Evolutionary conservation across 2,888 invertebrate genomes (phyloP), one percentile per base, ranked within the genome.

Genomic region (Andricus quercusramuli): DNA sequence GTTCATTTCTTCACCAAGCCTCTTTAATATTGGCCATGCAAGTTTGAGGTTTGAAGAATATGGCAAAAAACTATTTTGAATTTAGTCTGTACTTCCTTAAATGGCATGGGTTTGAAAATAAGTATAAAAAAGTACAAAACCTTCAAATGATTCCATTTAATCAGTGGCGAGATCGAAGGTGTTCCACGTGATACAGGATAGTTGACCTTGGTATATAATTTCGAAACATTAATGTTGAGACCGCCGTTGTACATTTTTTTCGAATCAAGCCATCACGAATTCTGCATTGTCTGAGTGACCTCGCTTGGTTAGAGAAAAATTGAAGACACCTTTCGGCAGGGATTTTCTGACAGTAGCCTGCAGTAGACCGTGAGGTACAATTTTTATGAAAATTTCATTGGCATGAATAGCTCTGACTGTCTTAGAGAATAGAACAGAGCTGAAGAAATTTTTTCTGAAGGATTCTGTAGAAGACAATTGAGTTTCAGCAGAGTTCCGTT

Each of bases 351-450:
- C 93, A 88, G 98, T 97, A 0, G 98, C 96, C 90, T 98, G 98
- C 65, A 98, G 94, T 1, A 98, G 94, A 6, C 97, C 96, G 88
- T 98, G 98, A 0, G 98, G 98, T 0, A 98, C 98, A 78, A 98
- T 95, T 93, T 98, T 98, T 83, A 98, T 96, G 9, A 96, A 95
- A 82, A 98, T 94, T 0, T 98, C 97, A 90, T 97, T 96, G 68
- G 95, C 94, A 1, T 97, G 98, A 86, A 98, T 96, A 65, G 96
- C 94, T 22, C 94, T 94, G 11, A 97, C 94, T 0, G 97, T 96
- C 93, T 98, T 98, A 90, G 97, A 97, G 91, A 97, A 97, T 92
- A 95, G 94, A n/a, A 94, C 92, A 83, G 93, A 89, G 94, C 94
- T 96, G 90, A 97, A 92, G 44, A 97, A 93, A 91, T 97, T 98